Evolutionary conservation across 2,797 vertebrate genomes (phyloP), one percentile per base, ranked within the genome.

Genomic region (Macrochelys suwanniensis): DNA sequence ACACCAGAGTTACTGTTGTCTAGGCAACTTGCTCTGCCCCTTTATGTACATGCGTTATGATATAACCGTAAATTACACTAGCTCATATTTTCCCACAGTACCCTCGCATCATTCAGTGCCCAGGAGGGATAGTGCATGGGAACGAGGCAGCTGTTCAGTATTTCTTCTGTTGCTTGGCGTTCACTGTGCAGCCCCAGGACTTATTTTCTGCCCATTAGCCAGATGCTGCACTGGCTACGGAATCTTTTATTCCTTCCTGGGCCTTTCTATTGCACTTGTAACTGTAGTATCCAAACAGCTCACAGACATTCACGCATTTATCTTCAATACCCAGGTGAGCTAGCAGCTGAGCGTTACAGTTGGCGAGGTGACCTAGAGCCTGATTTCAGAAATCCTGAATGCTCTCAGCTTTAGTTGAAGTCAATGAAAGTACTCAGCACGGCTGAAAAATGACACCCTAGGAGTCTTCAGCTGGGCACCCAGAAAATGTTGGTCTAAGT

Each of bases 301-400:
- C 57, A 59, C 57, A 61, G 31, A 33, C 6, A 16, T 16, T 61
- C 12, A 7, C 13, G 6, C 31, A 3, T 61, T 7, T 61, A 89
- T 33, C 82, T 90, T 94, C 4, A 1, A 45, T 94, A 56, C 71
- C 88, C 87, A 74, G 89, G 56, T 83, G 82, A 94, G 91, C 85
- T 42, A 53, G 54, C 80, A 83, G 78, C 33, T 3, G 59, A 61
- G 59, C 5, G 10, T 19, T 37, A 37, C 33, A 37, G n/a, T 68
- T 37, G 65, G 17, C n/a, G 12, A 15, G 57, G 57, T 33, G 57
- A 11, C 28, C 57, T 31, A 15, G 57, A 61, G 57, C 61, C 59
- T n/a, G 59, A 7, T 65, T 65, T 65, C 31, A 65, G 59, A 33
- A 33, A 33, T 16, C 31, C 59, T 8, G 59, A 65, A 16, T 16